These are phyloP conservation scores for Triplophysa rosa DNA, from an alignment of 2,113 vertebrate species.

Conservation along the genomic window DNA sequence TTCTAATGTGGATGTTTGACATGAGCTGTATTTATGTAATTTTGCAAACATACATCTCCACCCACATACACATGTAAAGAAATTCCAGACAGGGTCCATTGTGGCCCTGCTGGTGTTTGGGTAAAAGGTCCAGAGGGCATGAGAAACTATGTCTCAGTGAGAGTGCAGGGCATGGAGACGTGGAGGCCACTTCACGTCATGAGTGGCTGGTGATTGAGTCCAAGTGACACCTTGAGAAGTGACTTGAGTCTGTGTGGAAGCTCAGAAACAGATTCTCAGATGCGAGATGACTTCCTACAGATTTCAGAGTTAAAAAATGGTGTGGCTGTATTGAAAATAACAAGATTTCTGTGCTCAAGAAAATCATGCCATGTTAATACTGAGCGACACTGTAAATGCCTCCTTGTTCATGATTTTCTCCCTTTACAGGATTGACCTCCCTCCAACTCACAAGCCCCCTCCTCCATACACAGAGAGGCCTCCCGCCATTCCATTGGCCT, in stretches of 20 bases:
- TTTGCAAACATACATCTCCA: background rate
- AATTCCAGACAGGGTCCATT: background rate
- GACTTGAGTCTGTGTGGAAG: background rate
- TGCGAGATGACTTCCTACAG: too few species aligned
- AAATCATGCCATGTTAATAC: background rate
- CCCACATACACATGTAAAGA: constrained; percentile 18
- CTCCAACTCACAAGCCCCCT: constrained; percentile 78
- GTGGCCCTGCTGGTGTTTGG: constrained; percentile 44
- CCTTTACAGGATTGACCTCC: constrained; percentile 75
- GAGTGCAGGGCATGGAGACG: constrained; percentile 6
- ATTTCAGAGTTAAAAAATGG: background rate
- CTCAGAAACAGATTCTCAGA: background rate
- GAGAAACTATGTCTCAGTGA: constrained; percentile 36
- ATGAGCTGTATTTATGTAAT: constrained; percentile 21
- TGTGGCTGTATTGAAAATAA: background rate
- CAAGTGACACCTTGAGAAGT: constrained; percentile 13
- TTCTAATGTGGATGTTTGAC: constrained; percentile 12
- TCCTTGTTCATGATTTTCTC: background rate
- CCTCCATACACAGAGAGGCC: constrained; percentile 72
- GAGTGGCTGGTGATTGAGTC: constrained; percentile 2
- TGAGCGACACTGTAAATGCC: background rate
- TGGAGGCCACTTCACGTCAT: background rate
- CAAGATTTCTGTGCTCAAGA: background rate
- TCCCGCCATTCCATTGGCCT: constrained; percentile 65
- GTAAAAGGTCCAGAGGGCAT: constrained; percentile 37